Conservation (phyloP, 2,113 vertebrate genomes). For the Periophthalmodon schlosseri region DNA sequence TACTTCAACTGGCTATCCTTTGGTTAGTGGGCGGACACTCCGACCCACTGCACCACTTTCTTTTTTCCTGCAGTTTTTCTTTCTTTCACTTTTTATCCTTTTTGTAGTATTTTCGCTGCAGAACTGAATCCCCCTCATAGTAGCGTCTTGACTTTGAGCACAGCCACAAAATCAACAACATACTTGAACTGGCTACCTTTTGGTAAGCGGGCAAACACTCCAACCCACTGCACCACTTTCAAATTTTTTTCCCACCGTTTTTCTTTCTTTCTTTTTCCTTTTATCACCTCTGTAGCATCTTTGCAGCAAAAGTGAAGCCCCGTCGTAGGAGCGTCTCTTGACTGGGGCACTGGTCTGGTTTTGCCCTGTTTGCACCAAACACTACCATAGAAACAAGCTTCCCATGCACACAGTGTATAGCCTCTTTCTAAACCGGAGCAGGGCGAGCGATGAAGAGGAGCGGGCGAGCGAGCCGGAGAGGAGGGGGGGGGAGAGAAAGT, state of each 20-base stretch:
- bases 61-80: background rate
- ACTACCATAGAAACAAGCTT: constrained; percentile 80
- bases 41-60: background rate
- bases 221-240: too few relatives aligned
- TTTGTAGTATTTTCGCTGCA: background rate
- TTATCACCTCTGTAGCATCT: too few relatives aligned
- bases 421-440: constrained; percentile 74
- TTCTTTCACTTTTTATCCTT: constrained; percentile 10
- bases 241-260: constrained; percentile 10
- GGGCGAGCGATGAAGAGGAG: constrained; percentile 66
- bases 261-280: background rate
- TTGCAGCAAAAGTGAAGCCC: too few relatives aligned
- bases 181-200: too few relatives aligned
- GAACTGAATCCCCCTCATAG: constrained; percentile 39
- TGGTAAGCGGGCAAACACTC: too few relatives aligned
- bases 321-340: constrained; percentile 1
- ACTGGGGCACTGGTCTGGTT: constrained; percentile 44
- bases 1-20: background rate
- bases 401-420: constrained; percentile 17
- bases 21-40: background rate
- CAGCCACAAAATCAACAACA: too few relatives aligned
- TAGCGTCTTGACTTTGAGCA: constrained; percentile 18
- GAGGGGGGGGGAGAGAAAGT: constrained; percentile 46
- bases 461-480: constrained; percentile 50
- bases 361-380: constrained; percentile 67